A percentile compares a stretch with the other conserved stretches of the same genome.
phyloP scores from a whole-genome alignment of 2,113 vertebrate species.

The Myiagra hebetior region DNA sequence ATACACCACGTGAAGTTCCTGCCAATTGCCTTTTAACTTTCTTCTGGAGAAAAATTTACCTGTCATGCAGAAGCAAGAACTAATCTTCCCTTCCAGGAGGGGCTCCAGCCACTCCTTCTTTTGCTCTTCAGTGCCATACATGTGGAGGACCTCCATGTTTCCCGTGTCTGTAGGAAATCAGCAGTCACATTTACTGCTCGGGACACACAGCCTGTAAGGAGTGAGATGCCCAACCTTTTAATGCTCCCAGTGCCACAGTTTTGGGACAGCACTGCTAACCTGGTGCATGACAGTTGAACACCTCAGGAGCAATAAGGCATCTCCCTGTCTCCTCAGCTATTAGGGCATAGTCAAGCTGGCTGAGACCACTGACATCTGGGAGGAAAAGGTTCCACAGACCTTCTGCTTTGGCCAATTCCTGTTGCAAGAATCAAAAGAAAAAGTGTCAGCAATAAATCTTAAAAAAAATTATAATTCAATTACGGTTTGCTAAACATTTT shows the following conservation, averaged over 20 bases:
- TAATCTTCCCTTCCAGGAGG: slow-evolving; percentile 85
- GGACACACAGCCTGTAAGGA: neutral
- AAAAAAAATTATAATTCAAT: neutral
- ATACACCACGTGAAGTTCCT: neutral
- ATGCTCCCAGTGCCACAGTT: neutral
- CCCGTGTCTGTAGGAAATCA: slow-evolving; percentile 81
- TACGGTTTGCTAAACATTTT: neutral
- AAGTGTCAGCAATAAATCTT: neutral
- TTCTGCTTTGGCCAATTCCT: slow-evolving; percentile 84
- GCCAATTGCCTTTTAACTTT: neutral
- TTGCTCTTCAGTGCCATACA: slow-evolving; percentile 89
- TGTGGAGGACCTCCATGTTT: slow-evolving; percentile 93
- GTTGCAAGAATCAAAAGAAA: neutral
- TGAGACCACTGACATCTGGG: slow-evolving; percentile 84
- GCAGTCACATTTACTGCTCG: neutral
- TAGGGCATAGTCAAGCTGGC: slow-evolving; percentile 88
- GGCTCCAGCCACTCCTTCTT: slow-evolving; percentile 90
- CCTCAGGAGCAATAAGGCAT: slow-evolving; percentile 82
- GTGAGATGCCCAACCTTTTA: neutral
- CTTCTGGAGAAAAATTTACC: slow-evolving; percentile 69
- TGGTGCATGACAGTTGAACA: slow-evolving; percentile 95
- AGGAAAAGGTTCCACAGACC: slow-evolving; percentile 95
- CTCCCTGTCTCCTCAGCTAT: slow-evolving; percentile 91
- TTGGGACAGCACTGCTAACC: slow-evolving; percentile 63
- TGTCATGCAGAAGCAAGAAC: slow-evolving; percentile 96